A percentile compares a stretch with the other conserved stretches of the same genome.
phyloP scores from a whole-genome alignment of 2,797 vertebrate species.

The Buceros bicornis region DNA sequence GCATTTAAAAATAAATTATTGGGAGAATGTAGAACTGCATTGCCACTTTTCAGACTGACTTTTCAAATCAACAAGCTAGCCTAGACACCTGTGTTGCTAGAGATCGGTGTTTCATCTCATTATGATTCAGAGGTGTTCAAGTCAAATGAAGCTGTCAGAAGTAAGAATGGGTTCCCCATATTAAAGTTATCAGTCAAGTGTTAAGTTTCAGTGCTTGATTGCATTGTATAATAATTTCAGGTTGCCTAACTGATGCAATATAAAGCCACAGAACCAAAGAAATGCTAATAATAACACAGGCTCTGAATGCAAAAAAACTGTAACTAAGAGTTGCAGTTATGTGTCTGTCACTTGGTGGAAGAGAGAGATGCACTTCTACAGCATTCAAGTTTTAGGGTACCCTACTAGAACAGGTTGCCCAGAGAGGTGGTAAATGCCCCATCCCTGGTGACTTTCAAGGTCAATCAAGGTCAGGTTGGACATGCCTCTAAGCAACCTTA shows the following conservation, averaged over 20 bases:
- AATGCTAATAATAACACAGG: not conserved
- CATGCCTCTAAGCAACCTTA: no score
- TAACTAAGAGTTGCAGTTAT: not conserved
- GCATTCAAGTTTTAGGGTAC: no score
- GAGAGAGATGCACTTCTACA: no score
- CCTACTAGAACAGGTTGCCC: no score
- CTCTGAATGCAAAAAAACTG: not conserved
- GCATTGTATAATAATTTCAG: not conserved
- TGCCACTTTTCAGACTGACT: not conserved
- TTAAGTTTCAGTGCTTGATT: slow-evolving; percentile 10
- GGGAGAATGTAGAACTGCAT: not conserved
- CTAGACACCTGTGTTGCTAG: not conserved
- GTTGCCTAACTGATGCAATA: not conserved
- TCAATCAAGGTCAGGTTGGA: no score
- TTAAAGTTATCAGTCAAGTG: not conserved
- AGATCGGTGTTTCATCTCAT: not conserved
- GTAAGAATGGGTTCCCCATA: not conserved
- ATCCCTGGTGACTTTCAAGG: no score
- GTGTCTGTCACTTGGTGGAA: not conserved
- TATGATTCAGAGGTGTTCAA: slow-evolving; percentile 25
- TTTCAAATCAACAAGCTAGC: not conserved
- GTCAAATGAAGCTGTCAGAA: not conserved
- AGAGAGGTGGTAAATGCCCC: no score
- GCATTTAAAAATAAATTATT: slow-evolving; percentile 8
- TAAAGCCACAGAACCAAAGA: not conserved